These are phyloP conservation scores for Isurus oxyrinchus DNA, from an alignment of 2,113 vertebrate species.

Conservation along the genomic window DNA sequence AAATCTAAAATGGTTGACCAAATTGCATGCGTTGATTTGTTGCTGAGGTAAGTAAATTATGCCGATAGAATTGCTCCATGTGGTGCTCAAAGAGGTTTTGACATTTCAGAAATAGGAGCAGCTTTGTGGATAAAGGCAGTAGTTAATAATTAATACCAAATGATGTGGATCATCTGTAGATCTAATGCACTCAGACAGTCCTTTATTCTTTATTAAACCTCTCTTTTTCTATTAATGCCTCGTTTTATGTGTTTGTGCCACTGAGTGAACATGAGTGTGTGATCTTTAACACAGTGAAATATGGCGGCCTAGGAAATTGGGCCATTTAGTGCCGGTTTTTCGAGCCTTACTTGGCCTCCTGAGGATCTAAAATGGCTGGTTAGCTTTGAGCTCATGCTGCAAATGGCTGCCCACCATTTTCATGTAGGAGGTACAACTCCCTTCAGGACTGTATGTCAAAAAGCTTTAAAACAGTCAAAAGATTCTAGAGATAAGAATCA, in stretches of 20 bases:
- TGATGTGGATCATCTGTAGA: neutral
- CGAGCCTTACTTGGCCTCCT: neutral
- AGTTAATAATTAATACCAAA: conserved; percentile 29
- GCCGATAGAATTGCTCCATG: neutral
- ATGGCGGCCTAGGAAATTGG: neutral
- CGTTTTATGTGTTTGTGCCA: neutral
- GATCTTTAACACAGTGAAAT: neutral
- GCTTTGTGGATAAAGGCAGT: neutral
- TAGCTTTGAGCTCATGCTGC: neutral
- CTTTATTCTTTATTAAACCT: neutral
- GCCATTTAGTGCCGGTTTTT: neutral
- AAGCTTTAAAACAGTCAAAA: neutral
- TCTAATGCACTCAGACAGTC: neutral
- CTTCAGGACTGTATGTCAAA: neutral
- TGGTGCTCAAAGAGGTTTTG: conserved; percentile 9
- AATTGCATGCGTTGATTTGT: neutral
- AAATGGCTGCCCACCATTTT: neutral
- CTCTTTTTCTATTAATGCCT: too few relatives aligned
- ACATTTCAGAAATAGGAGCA: conserved; percentile 6
- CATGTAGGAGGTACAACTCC: neutral
- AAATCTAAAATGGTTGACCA: neutral
- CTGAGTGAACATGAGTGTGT: neutral
- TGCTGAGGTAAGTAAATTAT: conserved; percentile 17
- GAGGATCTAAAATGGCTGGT: neutral
- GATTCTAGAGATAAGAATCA: neutral